Evolutionary conservation across 2,113 vertebrate genomes (phyloP).

Genomic region (Fulmarus glacialis): DNA sequence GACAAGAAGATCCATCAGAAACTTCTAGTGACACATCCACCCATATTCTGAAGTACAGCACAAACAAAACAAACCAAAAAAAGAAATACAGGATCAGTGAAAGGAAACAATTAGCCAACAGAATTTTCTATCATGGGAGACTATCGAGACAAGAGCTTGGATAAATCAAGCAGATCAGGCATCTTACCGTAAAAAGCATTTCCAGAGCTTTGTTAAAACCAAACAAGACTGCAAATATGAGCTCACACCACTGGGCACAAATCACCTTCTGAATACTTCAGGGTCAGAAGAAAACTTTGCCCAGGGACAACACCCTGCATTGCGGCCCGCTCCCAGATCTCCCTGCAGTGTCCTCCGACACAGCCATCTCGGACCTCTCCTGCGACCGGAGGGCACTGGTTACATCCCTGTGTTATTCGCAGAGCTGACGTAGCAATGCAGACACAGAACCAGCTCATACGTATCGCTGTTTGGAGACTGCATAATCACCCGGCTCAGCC

Average conservation of each 20-base stretch:
- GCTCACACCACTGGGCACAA: not conserved
- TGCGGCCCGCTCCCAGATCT: not conserved
- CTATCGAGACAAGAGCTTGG: not conserved
- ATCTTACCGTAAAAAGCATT: not conserved
- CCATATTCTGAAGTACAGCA: not conserved
- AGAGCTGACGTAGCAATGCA: not conserved
- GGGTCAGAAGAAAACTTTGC: not conserved
- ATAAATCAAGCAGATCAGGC: not conserved
- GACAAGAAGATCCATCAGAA: not conserved
- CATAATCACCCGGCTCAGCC: slow-evolving; percentile 13
- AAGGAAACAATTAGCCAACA: not conserved
- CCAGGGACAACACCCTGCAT: not conserved
- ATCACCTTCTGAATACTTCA: not conserved
- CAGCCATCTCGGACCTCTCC: not conserved
- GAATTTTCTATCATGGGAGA: not conserved
- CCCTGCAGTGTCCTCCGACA: rapidly evolving
- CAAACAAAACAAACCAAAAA: not conserved
- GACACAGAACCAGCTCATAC: not conserved
- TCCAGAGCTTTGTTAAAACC: not conserved
- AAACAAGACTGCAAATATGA: not conserved
- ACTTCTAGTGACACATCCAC: not conserved
- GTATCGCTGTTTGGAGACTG: not conserved
- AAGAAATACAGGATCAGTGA: not conserved
- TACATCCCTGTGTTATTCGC: not conserved
- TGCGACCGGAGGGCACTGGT: not conserved